A percentile compares a stretch with the other conserved stretches of the same genome.
phyloP scores from a whole-genome alignment of 2,797 vertebrate species.

The Perodicticus potto region DNA sequence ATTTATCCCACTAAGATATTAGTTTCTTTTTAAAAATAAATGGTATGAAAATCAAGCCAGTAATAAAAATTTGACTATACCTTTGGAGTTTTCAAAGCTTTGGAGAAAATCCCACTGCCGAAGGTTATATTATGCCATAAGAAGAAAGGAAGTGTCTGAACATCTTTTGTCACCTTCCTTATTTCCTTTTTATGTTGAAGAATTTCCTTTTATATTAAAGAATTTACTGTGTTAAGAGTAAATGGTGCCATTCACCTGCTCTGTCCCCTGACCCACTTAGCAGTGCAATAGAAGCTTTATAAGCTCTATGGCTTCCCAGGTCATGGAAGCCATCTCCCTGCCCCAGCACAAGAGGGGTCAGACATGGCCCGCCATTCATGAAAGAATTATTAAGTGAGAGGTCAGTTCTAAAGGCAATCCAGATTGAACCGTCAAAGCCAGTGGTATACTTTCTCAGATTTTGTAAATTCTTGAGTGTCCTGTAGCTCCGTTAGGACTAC shows the following conservation, averaged over 20 bases:
- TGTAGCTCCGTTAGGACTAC: background rate
- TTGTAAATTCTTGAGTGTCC: background rate
- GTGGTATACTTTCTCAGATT: background rate
- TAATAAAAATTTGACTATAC: background rate
- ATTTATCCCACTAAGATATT: background rate
- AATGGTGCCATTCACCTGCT: background rate
- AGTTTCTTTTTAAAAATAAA: background rate
- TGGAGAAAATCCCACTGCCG: background rate
- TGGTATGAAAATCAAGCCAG: background rate
- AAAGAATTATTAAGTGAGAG: constrained; percentile 13
- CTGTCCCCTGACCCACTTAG: background rate
- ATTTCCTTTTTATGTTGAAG: background rate
- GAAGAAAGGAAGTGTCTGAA: background rate
- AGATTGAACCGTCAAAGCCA: background rate
- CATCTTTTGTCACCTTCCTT: background rate
- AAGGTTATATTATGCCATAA: background rate
- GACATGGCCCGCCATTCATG: background rate
- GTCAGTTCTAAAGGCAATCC: background rate
- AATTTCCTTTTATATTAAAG: background rate
- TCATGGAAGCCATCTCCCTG: constrained; percentile 10
- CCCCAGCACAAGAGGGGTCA: background rate
- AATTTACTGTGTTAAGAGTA: background rate
- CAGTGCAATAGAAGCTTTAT: background rate
- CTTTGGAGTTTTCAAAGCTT: background rate
- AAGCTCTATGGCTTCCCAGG: background rate